These are phyloP conservation scores for Limnodromus scolopaceus DNA, from an alignment of 2,797 vertebrate species.

Conservation along the genomic window DNA sequence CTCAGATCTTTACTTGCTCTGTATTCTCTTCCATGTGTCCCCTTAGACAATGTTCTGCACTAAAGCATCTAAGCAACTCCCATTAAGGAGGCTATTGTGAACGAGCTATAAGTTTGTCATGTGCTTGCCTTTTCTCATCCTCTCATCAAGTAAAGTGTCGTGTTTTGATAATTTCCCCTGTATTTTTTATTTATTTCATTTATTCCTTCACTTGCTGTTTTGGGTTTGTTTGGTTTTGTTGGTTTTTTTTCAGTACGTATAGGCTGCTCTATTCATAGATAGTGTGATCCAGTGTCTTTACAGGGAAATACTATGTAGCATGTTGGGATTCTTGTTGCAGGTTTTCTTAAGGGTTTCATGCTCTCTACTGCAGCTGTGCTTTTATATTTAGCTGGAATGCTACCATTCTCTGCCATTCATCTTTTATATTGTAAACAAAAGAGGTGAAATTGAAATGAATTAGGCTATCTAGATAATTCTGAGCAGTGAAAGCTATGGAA, in stretches of 20 bases:
- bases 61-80: neutral
- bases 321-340: neutral
- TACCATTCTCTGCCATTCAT: neutral
- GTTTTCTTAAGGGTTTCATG: neutral
- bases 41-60: neutral
- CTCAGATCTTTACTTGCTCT: neutral
- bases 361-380: neutral
- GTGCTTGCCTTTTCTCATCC: neutral
- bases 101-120: neutral
- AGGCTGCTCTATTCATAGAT: neutral
- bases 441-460: neutral
- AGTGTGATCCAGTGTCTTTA: neutral
- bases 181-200: neutral
- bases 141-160: neutral
- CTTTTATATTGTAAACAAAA: neutral
- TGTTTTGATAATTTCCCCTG: neutral
- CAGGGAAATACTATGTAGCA: neutral
- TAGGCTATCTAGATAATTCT: neutral
- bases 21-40: neutral
- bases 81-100: neutral
- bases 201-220: neutral
- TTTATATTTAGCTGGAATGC: neutral
- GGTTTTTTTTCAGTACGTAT: neutral
- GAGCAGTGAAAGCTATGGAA: neutral
- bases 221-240: no score